Conservation (phyloP, 2,113 vertebrate genomes). For the Calypte anna region DNA sequence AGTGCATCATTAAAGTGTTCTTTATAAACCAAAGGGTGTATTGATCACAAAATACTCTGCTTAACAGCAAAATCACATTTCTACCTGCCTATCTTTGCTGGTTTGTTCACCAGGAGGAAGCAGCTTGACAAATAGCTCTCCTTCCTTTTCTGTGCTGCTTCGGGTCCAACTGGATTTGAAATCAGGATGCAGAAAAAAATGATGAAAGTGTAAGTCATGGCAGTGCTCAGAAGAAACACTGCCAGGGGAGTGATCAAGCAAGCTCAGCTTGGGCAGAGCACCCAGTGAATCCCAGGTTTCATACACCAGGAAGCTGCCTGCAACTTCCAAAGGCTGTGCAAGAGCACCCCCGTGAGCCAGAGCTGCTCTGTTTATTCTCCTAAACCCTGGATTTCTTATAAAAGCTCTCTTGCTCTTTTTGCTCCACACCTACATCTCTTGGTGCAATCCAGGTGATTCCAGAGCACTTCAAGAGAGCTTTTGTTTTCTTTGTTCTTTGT, state of each 20-base stretch:
- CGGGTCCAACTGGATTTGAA: neutral
- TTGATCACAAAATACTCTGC: neutral
- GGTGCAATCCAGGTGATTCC: neutral
- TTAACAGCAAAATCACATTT: neutral
- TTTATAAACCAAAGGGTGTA: neutral
- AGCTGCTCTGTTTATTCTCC: neutral
- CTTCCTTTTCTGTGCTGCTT: neutral
- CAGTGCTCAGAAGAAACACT: neutral
- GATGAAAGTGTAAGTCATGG: neutral
- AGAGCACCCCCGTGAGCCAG: slow-evolving; percentile 65
- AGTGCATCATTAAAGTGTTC: neutral
- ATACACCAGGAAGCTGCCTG: neutral
- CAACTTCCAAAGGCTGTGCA: neutral
- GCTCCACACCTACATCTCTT: neutral
- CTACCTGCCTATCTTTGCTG: neutral
- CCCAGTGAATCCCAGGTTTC: rapidly evolving
- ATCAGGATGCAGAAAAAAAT: neutral
- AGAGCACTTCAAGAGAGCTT: neutral
- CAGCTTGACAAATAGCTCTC: neutral
- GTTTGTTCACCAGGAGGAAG: neutral
- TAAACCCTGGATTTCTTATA: neutral
- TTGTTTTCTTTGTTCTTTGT: neutral
- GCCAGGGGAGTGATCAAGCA: neutral
- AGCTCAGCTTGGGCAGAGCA: neutral
- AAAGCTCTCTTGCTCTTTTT: neutral